Percentiles rank a stretch among this genome's conserved stretches.
phyloP scores from a whole-genome alignment of 2,113 vertebrate species.

The Empidonax alnorum region DNA sequence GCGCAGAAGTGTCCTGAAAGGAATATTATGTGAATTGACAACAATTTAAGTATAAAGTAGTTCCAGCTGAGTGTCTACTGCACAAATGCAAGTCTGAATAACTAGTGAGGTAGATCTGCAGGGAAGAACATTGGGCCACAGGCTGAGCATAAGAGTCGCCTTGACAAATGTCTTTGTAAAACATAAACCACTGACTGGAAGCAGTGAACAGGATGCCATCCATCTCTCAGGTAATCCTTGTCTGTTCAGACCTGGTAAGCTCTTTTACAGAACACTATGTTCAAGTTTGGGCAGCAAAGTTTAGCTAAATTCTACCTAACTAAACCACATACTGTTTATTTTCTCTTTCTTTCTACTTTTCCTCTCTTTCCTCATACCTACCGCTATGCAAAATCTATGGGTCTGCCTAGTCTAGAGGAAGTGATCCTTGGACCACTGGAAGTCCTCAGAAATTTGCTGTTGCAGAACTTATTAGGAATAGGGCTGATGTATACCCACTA shows the following conservation, averaged over 20 bases:
- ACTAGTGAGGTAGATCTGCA: background rate
- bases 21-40: background rate
- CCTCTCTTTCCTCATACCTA: background rate
- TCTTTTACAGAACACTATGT: background rate
- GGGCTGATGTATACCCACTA: background rate
- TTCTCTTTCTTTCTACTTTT: background rate
- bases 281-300: background rate
- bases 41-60: background rate
- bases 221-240: background rate
- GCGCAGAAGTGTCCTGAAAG: background rate
- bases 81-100: background rate
- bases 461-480: background rate
- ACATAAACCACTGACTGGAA: background rate
- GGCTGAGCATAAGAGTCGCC: background rate
- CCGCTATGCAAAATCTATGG: background rate
- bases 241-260: background rate
- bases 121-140: background rate
- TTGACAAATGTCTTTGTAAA: constrained; percentile 2
- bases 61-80: background rate
- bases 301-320: background rate
- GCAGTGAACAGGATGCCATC: background rate
- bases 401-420: background rate
- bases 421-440: background rate
- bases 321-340: background rate
- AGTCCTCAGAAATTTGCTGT: background rate